A percentile compares a stretch with the other conserved stretches of the same genome.
These are phyloP conservation scores for Spongilla lacustris DNA, from an alignment of 37 sponge, comb jelly and placozoan genomes.

Conservation along the genomic window DNA sequence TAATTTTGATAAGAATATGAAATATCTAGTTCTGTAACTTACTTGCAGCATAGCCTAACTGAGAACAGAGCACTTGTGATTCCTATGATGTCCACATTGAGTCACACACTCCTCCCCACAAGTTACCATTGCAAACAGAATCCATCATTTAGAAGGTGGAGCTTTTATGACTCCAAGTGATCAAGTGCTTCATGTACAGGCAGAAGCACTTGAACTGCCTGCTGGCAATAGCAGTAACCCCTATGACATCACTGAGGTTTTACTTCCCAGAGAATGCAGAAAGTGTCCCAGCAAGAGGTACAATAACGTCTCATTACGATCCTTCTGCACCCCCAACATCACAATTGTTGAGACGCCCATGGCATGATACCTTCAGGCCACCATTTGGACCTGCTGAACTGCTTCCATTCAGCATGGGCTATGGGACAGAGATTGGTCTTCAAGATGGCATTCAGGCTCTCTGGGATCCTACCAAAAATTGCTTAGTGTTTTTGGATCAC, in stretches of 20 bases:
- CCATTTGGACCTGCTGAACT: slow-evolving; percentile 64
- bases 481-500: slow-evolving; percentile 62
- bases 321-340: slow-evolving; percentile 51
- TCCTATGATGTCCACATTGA: no score
- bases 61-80: no score
- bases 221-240: neutral
- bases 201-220: no score
- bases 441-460: slow-evolving; percentile 50
- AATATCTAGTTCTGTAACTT: no score
- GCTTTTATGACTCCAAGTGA: no score
- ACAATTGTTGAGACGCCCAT: slow-evolving; percentile 40
- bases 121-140: no score
- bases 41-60: no score
- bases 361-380: slow-evolving; percentile 67
- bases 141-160: no score
- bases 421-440: slow-evolving; percentile 67
- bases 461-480: slow-evolving; percentile 62
- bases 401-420: slow-evolving; percentile 60
- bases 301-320: slow-evolving; percentile 60
- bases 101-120: no score
- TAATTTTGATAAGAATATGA: no score
- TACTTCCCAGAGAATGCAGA: slow-evolving; percentile 24
- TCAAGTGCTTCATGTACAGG: no score
- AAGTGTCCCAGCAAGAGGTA: slow-evolving; percentile 29
- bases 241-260: slow-evolving; percentile 3